Conservation (phyloP, 2,888 invertebrate genomes). For the Beris chalybata region DNA sequence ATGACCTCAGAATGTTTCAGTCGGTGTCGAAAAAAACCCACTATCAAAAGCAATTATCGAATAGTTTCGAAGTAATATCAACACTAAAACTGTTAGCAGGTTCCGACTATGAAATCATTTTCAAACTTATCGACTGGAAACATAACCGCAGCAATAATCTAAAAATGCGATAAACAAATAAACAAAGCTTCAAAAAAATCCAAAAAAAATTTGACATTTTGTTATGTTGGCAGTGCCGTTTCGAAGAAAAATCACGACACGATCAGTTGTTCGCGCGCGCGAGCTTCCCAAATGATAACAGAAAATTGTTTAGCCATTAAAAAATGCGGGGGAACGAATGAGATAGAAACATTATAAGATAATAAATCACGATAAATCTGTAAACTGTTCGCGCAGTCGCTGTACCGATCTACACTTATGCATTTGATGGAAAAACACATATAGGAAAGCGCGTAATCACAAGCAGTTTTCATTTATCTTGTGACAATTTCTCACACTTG, state of each 20-base stretch:
- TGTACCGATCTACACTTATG: slow-evolving; percentile 6
- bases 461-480: slow-evolving; percentile 5
- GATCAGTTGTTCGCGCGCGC: too few species aligned
- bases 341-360: neutral
- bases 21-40: slow-evolving; percentile 1
- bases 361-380: slow-evolving; percentile 22
- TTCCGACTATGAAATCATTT: slow-evolving; percentile 10
- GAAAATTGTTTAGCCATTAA: too few species aligned
- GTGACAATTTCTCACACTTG: neutral
- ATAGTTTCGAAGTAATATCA: neutral
- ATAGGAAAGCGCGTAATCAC: neutral
- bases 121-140: slow-evolving; percentile 8
- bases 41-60: slow-evolving; percentile 1
- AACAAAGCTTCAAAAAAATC: neutral
- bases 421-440: neutral
- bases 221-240: too few species aligned
- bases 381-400: neutral
- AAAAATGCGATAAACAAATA: slow-evolving; percentile 3
- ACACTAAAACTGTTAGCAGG: neutral
- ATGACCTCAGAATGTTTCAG: slow-evolving; percentile 15
- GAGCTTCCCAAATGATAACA: too few species aligned
- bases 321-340: neutral
- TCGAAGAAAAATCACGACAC: too few species aligned
- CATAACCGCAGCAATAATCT: neutral
- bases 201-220: neutral